phyloP scores from a whole-genome alignment of 2,888 invertebrate genomes.

The Cacoxenus indagator region DNA sequence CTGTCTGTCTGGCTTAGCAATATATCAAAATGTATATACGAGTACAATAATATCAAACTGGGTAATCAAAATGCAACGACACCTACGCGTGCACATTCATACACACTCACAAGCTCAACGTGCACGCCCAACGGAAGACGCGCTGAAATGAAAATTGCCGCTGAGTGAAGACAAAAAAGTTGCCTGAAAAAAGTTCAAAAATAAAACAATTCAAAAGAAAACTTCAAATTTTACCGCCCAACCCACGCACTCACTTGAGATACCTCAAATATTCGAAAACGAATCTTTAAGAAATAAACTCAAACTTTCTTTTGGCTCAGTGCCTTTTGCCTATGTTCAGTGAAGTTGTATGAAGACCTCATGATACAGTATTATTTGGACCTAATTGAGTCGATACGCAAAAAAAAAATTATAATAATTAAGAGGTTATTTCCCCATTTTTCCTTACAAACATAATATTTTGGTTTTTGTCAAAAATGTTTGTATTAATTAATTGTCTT shows the following conservation, averaged over 20 bases:
- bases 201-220: not conserved
- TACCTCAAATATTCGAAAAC: not conserved
- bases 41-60: slow-evolving; percentile 3
- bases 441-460: no score
- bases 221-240: slow-evolving; percentile 35
- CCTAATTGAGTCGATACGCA: no score
- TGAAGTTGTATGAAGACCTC: no score
- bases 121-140: not conserved
- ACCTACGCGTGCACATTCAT: slow-evolving; percentile 39
- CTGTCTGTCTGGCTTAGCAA: not conserved
- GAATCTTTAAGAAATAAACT: not conserved
- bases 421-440: no score
- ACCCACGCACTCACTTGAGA: slow-evolving; percentile 40
- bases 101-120: not conserved
- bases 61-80: slow-evolving; percentile 26
- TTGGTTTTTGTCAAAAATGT: no score
- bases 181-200: no score
- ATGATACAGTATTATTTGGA: no score
- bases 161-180: slow-evolving; percentile 12
- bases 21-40: not conserved
- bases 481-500: no score
- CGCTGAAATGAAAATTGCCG: slow-evolving; percentile 9
- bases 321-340: no score
- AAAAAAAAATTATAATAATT: no score
- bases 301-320: not conserved